Percentiles rank a stretch among this genome's conserved stretches.
These are phyloP conservation scores for Brachynemurus nebulosus DNA, from an alignment of 2,888 invertebrate genomes.

Conservation along the genomic window DNA sequence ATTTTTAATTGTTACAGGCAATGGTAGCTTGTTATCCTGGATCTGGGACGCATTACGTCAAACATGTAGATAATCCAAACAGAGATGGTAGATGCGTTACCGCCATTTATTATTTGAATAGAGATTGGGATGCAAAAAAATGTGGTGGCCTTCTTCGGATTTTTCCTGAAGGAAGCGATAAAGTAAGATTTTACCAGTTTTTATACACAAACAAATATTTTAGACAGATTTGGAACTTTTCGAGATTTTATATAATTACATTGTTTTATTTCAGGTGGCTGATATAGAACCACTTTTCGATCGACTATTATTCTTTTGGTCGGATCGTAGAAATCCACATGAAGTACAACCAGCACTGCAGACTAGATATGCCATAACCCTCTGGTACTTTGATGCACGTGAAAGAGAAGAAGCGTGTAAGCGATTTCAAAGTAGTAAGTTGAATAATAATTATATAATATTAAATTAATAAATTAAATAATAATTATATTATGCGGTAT, in stretches of 20 bases:
- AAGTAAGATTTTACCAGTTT: constrained; percentile 28
- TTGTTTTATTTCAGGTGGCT: constrained; percentile 40
- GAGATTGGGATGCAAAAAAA: constrained; percentile 77
- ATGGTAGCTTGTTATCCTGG: constrained; percentile 99
- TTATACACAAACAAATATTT: neutral
- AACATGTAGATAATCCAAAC: constrained; percentile 97
- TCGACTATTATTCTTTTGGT: constrained; percentile 93
- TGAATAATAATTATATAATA: too few relatives aligned
- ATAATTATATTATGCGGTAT: too few relatives aligned
- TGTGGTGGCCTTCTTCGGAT: constrained; percentile 83
- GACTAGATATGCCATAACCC: constrained; percentile 80
- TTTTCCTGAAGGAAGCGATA: constrained; percentile 75
- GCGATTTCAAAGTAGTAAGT: constrained; percentile 41
- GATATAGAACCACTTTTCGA: constrained; percentile 91
- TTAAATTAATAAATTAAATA: too few relatives aligned
- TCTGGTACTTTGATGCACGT: constrained; percentile 82
- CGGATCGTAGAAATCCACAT: constrained; percentile 90
- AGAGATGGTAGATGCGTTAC: constrained; percentile 94
- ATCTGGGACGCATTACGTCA: constrained; percentile 84
- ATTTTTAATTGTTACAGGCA: constrained; percentile 48
- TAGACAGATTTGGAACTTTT: neutral
- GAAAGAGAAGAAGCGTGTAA: constrained; percentile 63
- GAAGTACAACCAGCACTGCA: constrained; percentile 88
- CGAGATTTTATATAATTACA: constrained; percentile 5
- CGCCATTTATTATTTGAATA: constrained; percentile 93